These are phyloP conservation scores for Xiphophorus hellerii DNA, from an alignment of 2,113 vertebrate genomes.

Conservation along the genomic window DNA sequence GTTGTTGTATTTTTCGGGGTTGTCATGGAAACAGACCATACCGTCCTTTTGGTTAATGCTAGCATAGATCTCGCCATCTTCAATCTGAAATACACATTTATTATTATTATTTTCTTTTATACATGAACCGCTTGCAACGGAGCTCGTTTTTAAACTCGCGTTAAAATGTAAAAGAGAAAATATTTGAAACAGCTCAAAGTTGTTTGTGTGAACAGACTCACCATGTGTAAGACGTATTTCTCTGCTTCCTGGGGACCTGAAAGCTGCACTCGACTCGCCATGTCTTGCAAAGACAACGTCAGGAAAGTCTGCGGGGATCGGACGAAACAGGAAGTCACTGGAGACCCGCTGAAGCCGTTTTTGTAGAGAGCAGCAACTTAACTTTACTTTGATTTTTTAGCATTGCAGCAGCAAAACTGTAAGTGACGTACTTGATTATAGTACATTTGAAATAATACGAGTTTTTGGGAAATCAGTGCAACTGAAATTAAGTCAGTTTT, in stretches of 20 bases:
- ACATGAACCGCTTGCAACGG: background rate
- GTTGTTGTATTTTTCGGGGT: slow-evolving; percentile 99
- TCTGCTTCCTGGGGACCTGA: slow-evolving; percentile 96
- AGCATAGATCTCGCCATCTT: slow-evolving; percentile 99
- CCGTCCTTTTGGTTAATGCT: slow-evolving; percentile 99
- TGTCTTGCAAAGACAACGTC: slow-evolving; percentile 98
- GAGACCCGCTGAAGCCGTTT: background rate
- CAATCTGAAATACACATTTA: slow-evolving; percentile 83
- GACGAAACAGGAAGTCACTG: background rate
- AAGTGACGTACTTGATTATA: no score
- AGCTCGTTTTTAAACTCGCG: no score
- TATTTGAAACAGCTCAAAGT: background rate
- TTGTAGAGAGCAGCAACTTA: background rate
- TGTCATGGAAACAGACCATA: slow-evolving; percentile 99
- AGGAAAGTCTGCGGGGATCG: slow-evolving; percentile 89
- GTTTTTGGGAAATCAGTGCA: no score
- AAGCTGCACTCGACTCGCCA: slow-evolving; percentile 98
- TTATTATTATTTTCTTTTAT: no score
- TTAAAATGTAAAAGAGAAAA: background rate
- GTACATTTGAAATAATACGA: no score
- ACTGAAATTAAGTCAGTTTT: no score
- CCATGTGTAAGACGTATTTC: slow-evolving; percentile 99
- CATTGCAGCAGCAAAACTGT: no score
- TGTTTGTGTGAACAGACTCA: slow-evolving; percentile 68
- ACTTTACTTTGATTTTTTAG: background rate